These are phyloP conservation scores for Drosophila saltans DNA, from an alignment of 1,140 invertebrate species.

Conservation along the genomic window DNA sequence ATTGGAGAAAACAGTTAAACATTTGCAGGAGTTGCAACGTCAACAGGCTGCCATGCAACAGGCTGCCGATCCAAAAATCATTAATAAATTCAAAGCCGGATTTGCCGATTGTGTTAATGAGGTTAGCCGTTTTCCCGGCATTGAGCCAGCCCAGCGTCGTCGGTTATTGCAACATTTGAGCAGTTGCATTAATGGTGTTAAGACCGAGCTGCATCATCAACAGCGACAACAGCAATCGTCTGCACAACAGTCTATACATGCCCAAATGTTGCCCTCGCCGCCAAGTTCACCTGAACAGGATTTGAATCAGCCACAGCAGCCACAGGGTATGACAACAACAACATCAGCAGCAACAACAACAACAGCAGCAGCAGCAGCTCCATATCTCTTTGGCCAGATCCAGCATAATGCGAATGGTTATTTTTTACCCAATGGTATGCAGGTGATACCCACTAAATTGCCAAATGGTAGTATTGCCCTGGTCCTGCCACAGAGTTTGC, in stretches of 20 bases:
- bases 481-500: constrained; percentile 86
- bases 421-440: constrained; percentile 87
- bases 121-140: constrained; percentile 89
- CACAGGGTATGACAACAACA: constrained; percentile 48
- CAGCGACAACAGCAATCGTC: constrained; percentile 67
- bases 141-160: constrained; percentile 88
- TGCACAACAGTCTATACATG: constrained; percentile 69
- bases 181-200: constrained; percentile 86
- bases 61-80: constrained; percentile 89
- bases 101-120: constrained; percentile 94
- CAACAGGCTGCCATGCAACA: constrained; percentile 89
- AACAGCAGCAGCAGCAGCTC: constrained; percentile 80
- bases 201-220: constrained; percentile 83
- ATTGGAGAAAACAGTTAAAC: constrained; percentile 97
- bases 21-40: constrained; percentile 92
- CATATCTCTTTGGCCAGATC: constrained; percentile 81
- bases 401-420: constrained; percentile 86
- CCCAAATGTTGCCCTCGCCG: constrained; percentile 83
- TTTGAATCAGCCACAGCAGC: constrained; percentile 83
- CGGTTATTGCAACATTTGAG: constrained; percentile 89
- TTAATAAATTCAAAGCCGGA: constrained; percentile 94
- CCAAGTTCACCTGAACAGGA: constrained; percentile 83
- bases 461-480: constrained; percentile 92
- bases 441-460: constrained; percentile 91
- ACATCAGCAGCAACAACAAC: constrained; percentile 69